phyloP scores from a whole-genome alignment of 2,113 vertebrate species.

The Carettochelys insculpta region DNA sequence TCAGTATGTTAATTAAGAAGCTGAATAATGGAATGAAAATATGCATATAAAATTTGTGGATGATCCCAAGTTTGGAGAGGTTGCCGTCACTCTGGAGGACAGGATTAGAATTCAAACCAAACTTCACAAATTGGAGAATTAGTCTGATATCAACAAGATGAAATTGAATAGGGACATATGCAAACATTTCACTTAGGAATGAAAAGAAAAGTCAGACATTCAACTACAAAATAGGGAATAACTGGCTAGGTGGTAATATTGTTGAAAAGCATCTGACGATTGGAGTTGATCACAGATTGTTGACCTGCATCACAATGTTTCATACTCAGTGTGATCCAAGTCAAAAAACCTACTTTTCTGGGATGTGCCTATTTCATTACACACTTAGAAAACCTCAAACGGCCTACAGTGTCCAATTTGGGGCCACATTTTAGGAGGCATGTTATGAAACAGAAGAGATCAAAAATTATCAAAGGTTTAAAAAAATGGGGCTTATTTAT shows the following conservation, averaged over 20 bases:
- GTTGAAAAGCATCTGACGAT: not conserved
- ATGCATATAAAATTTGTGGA: not conserved
- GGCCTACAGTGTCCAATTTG: too few relatives aligned
- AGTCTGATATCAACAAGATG: not conserved
- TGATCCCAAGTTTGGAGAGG: not conserved
- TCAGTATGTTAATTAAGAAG: not conserved
- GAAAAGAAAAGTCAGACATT: not conserved
- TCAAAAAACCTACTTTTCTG: too few relatives aligned
- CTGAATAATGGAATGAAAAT: not conserved
- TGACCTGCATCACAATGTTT: too few relatives aligned
- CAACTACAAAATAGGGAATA: not conserved
- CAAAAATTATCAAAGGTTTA: too few relatives aligned
- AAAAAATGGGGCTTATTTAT: too few relatives aligned
- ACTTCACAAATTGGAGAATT: not conserved
- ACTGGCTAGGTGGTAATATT: not conserved
- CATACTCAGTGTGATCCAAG: too few relatives aligned
- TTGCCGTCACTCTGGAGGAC: not conserved
- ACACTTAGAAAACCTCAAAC: too few relatives aligned
- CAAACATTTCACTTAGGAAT: not conserved
- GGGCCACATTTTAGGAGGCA: too few relatives aligned
- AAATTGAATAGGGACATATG: not conserved
- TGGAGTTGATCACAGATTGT: too few relatives aligned
- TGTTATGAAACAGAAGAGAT: too few relatives aligned
- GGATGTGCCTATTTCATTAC: too few relatives aligned
- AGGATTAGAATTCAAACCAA: not conserved